Evolutionary conservation across 2,888 invertebrate genomes (phyloP), one percentile per base, ranked within the genome.

Genomic region (Sturmia bella): DNA sequence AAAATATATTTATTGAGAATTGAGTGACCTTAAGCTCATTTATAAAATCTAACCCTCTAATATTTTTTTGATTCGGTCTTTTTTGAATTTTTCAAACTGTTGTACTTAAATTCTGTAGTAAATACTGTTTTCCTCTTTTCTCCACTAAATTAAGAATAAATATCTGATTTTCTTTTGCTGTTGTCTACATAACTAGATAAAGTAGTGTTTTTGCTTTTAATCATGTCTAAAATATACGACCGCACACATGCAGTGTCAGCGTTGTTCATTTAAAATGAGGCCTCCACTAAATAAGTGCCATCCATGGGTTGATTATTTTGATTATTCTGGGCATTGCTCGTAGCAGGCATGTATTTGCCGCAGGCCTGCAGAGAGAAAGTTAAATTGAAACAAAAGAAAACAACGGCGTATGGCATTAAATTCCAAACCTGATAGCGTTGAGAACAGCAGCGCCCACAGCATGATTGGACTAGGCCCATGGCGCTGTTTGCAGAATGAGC

Each of bases 261-360:
- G 56, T 6, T 32, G 13, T 13, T 54, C 15, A 66, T 83, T 92
- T 94, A 96, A 92, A 96, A 96, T 84, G 96, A 96, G 87, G 96
- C 96, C 91, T 96, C 96, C 87, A 96, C 96, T 89, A 96, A 93
- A 91, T 96, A 96, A 86, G 96, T 96, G 89, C 95, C 96, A 89
- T 96, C 96, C 95, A 95, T 95, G 84, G 95, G 95, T 86, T 94
- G 95, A 87, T 95, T 95, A 78, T 95, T 95, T 92, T 95, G 95
- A 91, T 95, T 96, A 87, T 94, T 94, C 91, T 95, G 95, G 64
- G 95, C 95, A 86, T 95, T 95, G 89, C 95, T 94, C 86, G 96
- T 94, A 85, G 96, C 96, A 87, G 96, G 96, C 93, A 96, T 96
- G 92, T 96, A 96, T 92, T 96, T 96, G 89, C 95, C 96, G 91